These are phyloP conservation scores for Ephydatia muelleri DNA, from an alignment of 37 sponge, comb jelly and placozoan genomes.

Conservation along the genomic window DNA sequence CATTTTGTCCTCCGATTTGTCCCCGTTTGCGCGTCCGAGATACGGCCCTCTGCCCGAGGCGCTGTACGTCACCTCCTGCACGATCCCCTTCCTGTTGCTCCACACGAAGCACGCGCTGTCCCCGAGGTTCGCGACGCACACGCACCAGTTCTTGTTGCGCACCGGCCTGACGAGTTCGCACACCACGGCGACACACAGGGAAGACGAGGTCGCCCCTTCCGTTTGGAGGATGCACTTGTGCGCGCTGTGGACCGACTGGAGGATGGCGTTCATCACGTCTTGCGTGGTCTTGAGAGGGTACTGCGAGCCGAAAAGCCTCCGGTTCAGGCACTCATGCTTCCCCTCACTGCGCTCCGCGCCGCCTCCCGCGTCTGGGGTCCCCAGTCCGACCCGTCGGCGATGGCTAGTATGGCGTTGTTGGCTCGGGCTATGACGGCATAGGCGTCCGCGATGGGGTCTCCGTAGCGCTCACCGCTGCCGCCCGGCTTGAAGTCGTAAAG, in stretches of 20 bases:
- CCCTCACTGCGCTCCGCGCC: slow-evolving; percentile 78
- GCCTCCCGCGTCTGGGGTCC: slow-evolving; percentile 79
- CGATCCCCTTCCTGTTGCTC: slow-evolving; percentile 29
- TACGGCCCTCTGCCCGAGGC: slow-evolving; percentile 75
- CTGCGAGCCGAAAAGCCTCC: slow-evolving; percentile 40
- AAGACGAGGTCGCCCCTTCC: slow-evolving; percentile 75
- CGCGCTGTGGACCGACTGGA: slow-evolving; percentile 66
- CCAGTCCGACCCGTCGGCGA: slow-evolving; percentile 87
- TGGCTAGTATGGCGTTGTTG: slow-evolving; percentile 65
- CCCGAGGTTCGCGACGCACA: slow-evolving; percentile 78
- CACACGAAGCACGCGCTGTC: slow-evolving; percentile 76
- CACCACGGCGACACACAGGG: slow-evolving; percentile 68
- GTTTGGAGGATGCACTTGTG: slow-evolving; percentile 71
- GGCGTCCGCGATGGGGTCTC: slow-evolving; percentile 89
- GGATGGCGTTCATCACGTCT: slow-evolving; percentile 60
- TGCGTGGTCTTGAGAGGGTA: slow-evolving; percentile 31
- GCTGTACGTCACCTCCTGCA: slow-evolving; percentile 76
- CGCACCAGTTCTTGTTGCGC: slow-evolving; percentile 50
- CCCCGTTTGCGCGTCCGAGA: slow-evolving; percentile 68
- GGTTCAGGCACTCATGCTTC: slow-evolving; percentile 60
- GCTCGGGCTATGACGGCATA: slow-evolving; percentile 51
- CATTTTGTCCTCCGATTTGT: slow-evolving; percentile 72
- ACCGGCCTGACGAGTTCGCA: slow-evolving; percentile 52
- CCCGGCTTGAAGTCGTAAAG: slow-evolving; percentile 67
- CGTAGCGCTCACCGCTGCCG: slow-evolving; percentile 50